Evolutionary conservation across 2,797 vertebrate species (phyloP).

Genomic region (Sphaeramia orbicularis): DNA sequence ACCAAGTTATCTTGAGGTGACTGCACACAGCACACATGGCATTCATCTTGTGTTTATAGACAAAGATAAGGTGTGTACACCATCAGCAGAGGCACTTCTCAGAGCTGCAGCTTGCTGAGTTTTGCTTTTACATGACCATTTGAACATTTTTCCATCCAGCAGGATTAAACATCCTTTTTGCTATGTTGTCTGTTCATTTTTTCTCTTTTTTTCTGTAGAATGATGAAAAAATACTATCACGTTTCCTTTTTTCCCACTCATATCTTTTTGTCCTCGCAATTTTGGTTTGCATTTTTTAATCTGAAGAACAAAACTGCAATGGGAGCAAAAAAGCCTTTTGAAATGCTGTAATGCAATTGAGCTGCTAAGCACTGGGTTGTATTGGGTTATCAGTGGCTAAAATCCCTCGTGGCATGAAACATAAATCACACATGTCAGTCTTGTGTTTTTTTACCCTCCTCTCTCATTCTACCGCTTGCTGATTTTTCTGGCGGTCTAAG

Average conservation of each 20-base stretch:
- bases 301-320: constrained; percentile 71
- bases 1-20: constrained; percentile 51
- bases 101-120: constrained; percentile 31
- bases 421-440: constrained; percentile 85
- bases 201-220: constrained; percentile 10
- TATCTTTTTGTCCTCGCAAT: constrained; percentile 58
- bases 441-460: constrained; percentile 23
- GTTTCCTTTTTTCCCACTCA: constrained; percentile 35
- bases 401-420: constrained; percentile 81
- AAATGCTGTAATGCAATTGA: constrained; percentile 82
- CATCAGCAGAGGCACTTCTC: constrained; percentile 36
- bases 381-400: constrained; percentile 85
- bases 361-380: constrained; percentile 80
- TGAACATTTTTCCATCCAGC: constrained; percentile 34
- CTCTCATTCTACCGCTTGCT: constrained; percentile 52
- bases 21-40: constrained; percentile 32
- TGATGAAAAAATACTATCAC: constrained; percentile 7
- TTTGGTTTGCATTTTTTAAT: constrained; percentile 49
- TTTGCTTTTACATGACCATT: constrained; percentile 44
- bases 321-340: constrained; percentile 64
- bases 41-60: constrained; percentile 47
- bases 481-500: constrained; percentile 57
- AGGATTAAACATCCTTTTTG: constrained; percentile 25
- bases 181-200: not conserved
- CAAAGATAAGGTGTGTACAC: constrained; percentile 39